Percentiles rank a stretch among this genome's conserved stretches.
phyloP scores from a whole-genome alignment of 2,888 invertebrate genomes.

The Luperina testacea region DNA sequence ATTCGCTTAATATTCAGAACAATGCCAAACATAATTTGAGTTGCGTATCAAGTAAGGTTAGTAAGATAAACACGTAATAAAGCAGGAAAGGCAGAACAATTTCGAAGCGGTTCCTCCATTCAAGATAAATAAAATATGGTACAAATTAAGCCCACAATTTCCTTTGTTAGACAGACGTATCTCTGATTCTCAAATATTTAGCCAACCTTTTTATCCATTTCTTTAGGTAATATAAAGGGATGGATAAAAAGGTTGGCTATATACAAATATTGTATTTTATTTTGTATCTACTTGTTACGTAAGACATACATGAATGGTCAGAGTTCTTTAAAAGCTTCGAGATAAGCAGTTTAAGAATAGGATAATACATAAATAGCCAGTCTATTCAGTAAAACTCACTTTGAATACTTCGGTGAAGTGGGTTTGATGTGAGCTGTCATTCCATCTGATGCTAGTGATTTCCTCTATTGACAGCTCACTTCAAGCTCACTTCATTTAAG shows the following conservation, averaged over 20 bases:
- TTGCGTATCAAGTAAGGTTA: constrained; percentile 5
- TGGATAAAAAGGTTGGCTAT: no score
- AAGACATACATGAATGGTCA: constrained; percentile 2
- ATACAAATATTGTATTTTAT: constrained; percentile 13
- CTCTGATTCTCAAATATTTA: constrained; percentile 39
- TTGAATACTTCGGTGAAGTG: background rate
- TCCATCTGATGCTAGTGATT: background rate
- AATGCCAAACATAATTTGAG: constrained; percentile 26
- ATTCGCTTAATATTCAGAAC: constrained; percentile 14
- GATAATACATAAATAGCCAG: background rate
- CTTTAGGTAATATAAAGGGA: background rate
- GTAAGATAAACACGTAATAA: constrained; percentile 50
- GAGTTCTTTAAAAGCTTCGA: background rate
- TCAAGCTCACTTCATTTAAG: no score
- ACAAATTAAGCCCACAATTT: constrained; percentile 49
- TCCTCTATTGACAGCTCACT: background rate
- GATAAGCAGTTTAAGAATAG: background rate
- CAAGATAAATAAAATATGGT: constrained; percentile 31
- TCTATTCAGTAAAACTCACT: background rate
- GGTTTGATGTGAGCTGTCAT: background rate
- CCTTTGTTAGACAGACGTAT: constrained; percentile 43
- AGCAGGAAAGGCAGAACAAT: constrained; percentile 24
- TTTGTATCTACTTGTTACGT: background rate
- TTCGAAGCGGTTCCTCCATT: constrained; percentile 17
- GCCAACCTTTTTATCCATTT: constrained; percentile 3